Percentiles rank a stretch among this genome's conserved stretches.
phyloP scores from a whole-genome alignment of 2,888 invertebrate species.

The Brachyptera putata region DNA sequence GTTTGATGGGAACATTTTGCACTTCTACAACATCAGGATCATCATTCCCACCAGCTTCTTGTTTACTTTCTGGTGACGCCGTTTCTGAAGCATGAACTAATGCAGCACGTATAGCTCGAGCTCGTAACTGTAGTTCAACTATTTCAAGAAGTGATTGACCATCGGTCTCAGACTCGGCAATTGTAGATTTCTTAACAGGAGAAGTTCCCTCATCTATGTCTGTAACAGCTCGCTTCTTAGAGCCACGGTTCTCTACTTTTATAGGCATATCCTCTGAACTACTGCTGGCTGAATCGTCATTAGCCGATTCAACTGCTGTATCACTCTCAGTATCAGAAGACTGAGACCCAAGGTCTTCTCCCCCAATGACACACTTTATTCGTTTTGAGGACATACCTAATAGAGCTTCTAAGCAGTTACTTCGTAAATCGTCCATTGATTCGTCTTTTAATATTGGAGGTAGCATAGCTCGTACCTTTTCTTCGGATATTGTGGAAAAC shows the following conservation, averaged over 20 bases:
- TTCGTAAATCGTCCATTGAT: neutral
- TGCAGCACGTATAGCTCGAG: neutral
- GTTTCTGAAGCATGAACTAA: neutral
- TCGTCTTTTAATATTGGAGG: constrained; percentile 24
- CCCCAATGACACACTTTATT: constrained; percentile 16
- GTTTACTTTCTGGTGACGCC: neutral
- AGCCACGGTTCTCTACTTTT: too few species aligned
- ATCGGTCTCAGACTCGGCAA: neutral
- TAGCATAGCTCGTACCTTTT: constrained; percentile 25
- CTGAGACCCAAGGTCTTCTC: neutral
- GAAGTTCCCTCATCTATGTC: neutral
- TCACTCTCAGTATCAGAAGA: neutral
- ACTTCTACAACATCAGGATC: too few species aligned
- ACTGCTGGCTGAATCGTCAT: neutral
- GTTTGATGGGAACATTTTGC: too few species aligned
- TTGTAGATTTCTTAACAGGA: neutral
- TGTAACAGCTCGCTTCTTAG: too few species aligned
- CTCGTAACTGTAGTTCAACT: neutral
- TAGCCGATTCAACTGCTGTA: neutral
- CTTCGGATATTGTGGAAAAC: constrained; percentile 20
- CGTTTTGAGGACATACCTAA: constrained; percentile 27
- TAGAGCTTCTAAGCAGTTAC: constrained; percentile 19
- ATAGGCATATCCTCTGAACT: neutral
- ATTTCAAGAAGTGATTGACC: neutral
- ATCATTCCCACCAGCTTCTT: too few species aligned